These are phyloP conservation scores for Ptiloglossa arizonensis DNA, from an alignment of 1,140 invertebrate species.

Conservation along the genomic window DNA sequence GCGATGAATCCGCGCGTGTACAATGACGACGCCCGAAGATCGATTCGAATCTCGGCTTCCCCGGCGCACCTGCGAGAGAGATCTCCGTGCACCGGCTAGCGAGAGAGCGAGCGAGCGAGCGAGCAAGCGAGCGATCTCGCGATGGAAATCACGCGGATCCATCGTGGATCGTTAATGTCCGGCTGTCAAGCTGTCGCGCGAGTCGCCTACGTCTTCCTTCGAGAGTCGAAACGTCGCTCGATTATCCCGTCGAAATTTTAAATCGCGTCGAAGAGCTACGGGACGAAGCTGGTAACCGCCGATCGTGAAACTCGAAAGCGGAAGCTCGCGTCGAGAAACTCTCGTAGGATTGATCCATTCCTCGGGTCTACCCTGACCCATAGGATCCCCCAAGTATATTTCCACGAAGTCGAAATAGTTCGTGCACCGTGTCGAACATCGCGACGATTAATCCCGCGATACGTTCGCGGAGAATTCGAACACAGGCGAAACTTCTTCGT, in stretches of 20 bases:
- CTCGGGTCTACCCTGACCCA: too few relatives aligned
- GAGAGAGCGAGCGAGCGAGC: constrained; percentile 44
- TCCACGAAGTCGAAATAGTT: too few relatives aligned
- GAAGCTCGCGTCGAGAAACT: neutral
- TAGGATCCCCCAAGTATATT: too few relatives aligned
- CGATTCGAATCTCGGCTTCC: constrained; percentile 54
- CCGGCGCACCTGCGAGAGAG: constrained; percentile 59
- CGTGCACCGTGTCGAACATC: too few relatives aligned
- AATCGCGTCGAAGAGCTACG: neutral
- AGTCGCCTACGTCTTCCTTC: constrained; percentile 65
- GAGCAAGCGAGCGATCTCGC: constrained; percentile 51
- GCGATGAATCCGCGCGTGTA: constrained; percentile 41
- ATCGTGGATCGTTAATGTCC: constrained; percentile 68
- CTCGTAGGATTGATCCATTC: too few relatives aligned
- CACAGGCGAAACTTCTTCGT: too few relatives aligned
- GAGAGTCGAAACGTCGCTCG: constrained; percentile 49
- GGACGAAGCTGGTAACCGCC: too few relatives aligned
- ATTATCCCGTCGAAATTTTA: constrained; percentile 40
- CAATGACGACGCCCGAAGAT: constrained; percentile 43
- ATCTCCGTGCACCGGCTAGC: too few relatives aligned
- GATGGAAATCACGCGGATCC: constrained; percentile 65
- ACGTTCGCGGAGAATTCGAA: too few relatives aligned
- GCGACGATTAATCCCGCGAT: too few relatives aligned
- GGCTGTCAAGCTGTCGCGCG: constrained; percentile 65
- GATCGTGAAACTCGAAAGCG: neutral